Evolutionary conservation across 2,888 invertebrate genomes (phyloP), one percentile per base, ranked within the genome.

Genomic region (Epistrophe eligans): DNA sequence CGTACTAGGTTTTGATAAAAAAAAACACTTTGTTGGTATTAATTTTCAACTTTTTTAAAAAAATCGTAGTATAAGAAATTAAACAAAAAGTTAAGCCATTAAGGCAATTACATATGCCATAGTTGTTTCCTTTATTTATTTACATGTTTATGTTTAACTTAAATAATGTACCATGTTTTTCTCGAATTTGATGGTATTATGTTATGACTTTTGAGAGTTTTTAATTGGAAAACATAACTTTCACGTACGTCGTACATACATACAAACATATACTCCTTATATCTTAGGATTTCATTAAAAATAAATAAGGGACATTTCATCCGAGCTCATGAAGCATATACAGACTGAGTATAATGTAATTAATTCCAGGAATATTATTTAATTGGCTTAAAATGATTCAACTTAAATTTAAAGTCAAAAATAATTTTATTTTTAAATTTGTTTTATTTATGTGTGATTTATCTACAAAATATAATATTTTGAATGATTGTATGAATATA

Each of bases 221-320:
- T 77, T 77, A 70, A 77, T 77, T 77, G 62, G 52, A 19, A 40
- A 15, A 24, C 15, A 62, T 62, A 2, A 62, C 62, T 38, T 58
- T 17, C 4, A 35, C 9, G 17, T 35, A 24, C n/a, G n/a, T n/a
- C n/a, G n/a, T n/a, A n/a, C n/a, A n/a, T n/a, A n/a, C 24, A 24
- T 24, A 24, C n/a, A 24, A 24, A 24, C 24, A 24, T n/a, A n/a
- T n/a, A n/a, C n/a, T n/a, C n/a, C n/a, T n/a, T 24, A 17, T 48
- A 10, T 24, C 13, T 24, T 10, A 62, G 7, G 15, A 15, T 43
- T 62, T 62, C 4, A 15, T 15, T 24, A 24, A 43, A 15, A 13
- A 62, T 4, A 62, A 13, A 62, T 43, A 62, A 15, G 13, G 15
- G 38, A 40, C 24, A 60, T 60, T 60, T 19, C 19, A 0, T 1